Evolutionary conservation across 2,113 vertebrate genomes (phyloP).

Genomic region (Aythya baeri): DNA sequence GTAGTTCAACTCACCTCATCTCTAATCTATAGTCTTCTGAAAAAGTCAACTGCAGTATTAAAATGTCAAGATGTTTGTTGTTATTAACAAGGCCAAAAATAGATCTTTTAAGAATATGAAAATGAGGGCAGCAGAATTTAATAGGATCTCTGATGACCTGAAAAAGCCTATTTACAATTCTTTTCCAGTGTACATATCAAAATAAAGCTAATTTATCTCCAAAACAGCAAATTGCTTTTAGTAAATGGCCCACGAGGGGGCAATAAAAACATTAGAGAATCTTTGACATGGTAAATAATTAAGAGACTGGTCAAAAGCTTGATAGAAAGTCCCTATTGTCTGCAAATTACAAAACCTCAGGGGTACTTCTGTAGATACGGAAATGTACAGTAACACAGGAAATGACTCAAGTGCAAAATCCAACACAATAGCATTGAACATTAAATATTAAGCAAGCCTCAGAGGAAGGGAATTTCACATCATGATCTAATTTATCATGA

Average conservation of each 20-base stretch:
- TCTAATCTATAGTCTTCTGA: background rate
- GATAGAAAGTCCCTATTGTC: conserved; percentile 52
- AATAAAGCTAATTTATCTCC: conserved; percentile 75
- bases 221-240: conserved; percentile 73
- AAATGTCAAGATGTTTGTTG: conserved; percentile 30
- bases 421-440: conserved; percentile 15
- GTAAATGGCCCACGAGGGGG: conserved; percentile 66
- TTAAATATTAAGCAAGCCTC: conserved; percentile 56
- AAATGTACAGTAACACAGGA: conserved; percentile 15
- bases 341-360: conserved; percentile 60
- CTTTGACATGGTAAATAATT: conserved; percentile 76
- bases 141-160: conserved; percentile 16
- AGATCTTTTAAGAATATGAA: conserved; percentile 54
- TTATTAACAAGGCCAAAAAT: conserved; percentile 45
- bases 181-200: conserved; percentile 44
- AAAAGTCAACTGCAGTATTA: conserved; percentile 4
- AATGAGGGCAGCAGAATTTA: conserved; percentile 52
- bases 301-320: conserved; percentile 66
- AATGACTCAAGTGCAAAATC: background rate
- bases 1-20: background rate
- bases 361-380: background rate
- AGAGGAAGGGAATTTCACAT: background rate
- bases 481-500: conserved; percentile 16
- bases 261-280: conserved; percentile 74
- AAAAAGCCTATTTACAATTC: conserved; percentile 14